Evolutionary conservation across 2,888 invertebrate species (phyloP), one percentile per base, ranked within the genome.

Genomic region (Margaritifera margaritifera): DNA sequence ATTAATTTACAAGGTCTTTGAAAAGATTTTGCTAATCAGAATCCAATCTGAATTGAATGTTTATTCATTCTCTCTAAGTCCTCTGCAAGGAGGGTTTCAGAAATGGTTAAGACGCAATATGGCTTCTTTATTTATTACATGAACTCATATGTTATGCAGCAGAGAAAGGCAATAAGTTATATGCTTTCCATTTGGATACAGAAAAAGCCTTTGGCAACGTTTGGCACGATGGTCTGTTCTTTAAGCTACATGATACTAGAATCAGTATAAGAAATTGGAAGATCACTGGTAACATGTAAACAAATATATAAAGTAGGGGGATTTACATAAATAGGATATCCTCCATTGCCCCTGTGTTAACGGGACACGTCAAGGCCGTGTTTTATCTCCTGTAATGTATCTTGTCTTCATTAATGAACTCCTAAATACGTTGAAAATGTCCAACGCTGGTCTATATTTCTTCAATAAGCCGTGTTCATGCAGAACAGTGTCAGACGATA

Each of bases 401-500:
- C 42, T 60, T 24, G 52, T 65, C 6, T 65, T 61, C 31, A 62
- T 69, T 5, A 55, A 69, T 56, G 69, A 62, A 2, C 52, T 69
- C 3, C 55, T 69, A 11, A 56, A 50, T 50, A 42, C 61, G 24
- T 22, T 65, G 6, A 27, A 25, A 42, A 51, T 27, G 24, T 58
- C 62, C 5, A 22, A 22, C 20, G 42, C 59, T 51, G 64, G 68
- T 2, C 27, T 68, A 24, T 11, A 50, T 27, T 59, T 68, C 11
- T 31, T 25, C 31, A 22, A 63, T n/a, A 22, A 59, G 22, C 25
- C 25, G 15, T 15, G 63, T 24, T 59, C 59, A 22, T 55, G 64
- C 42, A 58, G 64, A 50, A 68, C 68, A 19, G 52, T 59, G 50
- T 59, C 68, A 19, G 68, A 69, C 42, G 68, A 69, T n/a, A 60